Base-by-base conservation (phyloP, 2,888 invertebrate species). In the Parnassius orleans region DNA sequence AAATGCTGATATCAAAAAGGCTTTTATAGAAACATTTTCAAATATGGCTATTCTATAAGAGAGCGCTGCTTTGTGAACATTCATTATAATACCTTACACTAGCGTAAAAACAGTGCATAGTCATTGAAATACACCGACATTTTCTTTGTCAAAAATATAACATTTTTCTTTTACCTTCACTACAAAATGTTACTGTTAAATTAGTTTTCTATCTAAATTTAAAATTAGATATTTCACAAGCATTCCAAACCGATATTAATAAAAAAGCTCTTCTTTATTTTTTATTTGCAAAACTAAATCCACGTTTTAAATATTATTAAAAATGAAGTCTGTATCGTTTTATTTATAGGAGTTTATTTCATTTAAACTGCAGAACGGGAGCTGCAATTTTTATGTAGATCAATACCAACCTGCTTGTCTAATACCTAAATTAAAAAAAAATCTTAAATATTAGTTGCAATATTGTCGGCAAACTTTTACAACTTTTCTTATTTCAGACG, bases 381-480 rank as follows among this genome's bases (percentile, higher is more conserved):
- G 33, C 7, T 33, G 10, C n/a, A 46, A 46, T 46, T 11, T 46
- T 11, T 46, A 46, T 12, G 46, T n/a, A 9, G 11, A 48, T 9
- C 9, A 7, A n/a, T 41, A 9, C 7, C 15, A 14, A 47, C 15
- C 57, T 61, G 55, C 61, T 68, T 67, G 71, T 69, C 66, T 72
- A 74, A 70, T 72, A 71, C 67, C 69, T 69, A 68, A 74, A 57
- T 66, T 66, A 64, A 66, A 65, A 67, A 65, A 53, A 61, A 59
- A 61, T 61, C 68, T 78, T 78, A 79, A 70, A 71, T 77, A 80
- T 64, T 76, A 71, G 71, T 80, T 74, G 83, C 83, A 76, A 87
- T 90, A 90, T 90, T 90, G 90, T 90, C 90, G 77, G 83, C 80
- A 76, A 83, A 77, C 68, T 66, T 74, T 78, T 83, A 84, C 69